These are phyloP conservation scores for Psix sp. DNA, from an alignment of 1,140 invertebrate species.

Conservation along the genomic window DNA sequence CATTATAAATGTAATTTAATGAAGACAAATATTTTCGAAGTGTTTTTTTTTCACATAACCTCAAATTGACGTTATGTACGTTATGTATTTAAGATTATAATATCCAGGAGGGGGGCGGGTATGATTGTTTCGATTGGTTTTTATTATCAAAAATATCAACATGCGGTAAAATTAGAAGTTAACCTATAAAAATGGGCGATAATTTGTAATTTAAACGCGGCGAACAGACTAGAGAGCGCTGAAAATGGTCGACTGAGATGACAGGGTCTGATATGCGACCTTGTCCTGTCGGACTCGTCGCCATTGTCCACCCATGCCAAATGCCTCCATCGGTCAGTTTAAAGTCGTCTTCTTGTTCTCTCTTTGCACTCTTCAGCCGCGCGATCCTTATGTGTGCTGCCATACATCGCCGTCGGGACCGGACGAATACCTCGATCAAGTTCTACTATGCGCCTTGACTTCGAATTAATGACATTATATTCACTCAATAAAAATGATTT, in stretches of 20 bases:
- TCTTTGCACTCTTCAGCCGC: conserved; percentile 41
- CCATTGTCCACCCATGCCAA: conserved; percentile 67
- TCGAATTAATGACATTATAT: conserved; percentile 54
- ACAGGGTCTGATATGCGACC: conserved; percentile 64
- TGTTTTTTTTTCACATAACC: too few relatives aligned
- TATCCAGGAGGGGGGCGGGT: too few relatives aligned
- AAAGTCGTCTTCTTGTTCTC: conserved; percentile 40
- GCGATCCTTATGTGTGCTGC: conserved; percentile 32
- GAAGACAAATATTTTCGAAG: too few relatives aligned
- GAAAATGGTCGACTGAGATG: conserved; percentile 53
- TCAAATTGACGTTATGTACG: too few relatives aligned
- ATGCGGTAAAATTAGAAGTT: too few relatives aligned
- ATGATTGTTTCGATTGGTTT: too few relatives aligned
- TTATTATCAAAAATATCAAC: too few relatives aligned
- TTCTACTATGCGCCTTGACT: conserved; percentile 32
- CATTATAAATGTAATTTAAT: too few relatives aligned
- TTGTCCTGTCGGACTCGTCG: conserved; percentile 69
- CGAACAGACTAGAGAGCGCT: conserved; percentile 31
- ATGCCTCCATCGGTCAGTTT: conserved; percentile 63
- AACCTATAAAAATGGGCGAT: conserved; percentile 23
- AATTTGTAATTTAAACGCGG: conserved; percentile 50
- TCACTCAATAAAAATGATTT: conserved; percentile 47
- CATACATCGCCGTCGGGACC: conserved; percentile 40
- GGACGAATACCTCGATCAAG: conserved; percentile 34
- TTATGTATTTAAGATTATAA: too few relatives aligned